Base-by-base conservation (phyloP, 2,113 vertebrate genomes). In the Chaetura pelagica region DNA sequence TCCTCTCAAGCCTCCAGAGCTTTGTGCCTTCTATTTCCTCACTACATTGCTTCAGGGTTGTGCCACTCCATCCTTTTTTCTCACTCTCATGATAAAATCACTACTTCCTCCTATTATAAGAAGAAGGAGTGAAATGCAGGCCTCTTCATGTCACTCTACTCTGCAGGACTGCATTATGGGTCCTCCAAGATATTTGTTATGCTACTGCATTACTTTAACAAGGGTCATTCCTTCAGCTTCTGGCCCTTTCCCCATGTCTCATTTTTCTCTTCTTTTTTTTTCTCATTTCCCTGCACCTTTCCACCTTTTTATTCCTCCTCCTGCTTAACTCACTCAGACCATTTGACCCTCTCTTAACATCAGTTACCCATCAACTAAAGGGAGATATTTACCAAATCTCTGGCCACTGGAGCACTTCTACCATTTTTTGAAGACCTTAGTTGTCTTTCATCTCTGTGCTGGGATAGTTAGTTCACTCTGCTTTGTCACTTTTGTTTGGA, bases 41-140 rank as follows among this genome's bases (percentile, higher is more conserved):
- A 69, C 79, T 77, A 4, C 30, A 42, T 20, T 78, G 71, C 84
- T 86, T 63, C 90, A 30, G 21, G 35, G 83, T 54, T 1, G 15
- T 75, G 81, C 88, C 73, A 75, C 82, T 79, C 92, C 77, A 93
- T 76, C 73, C 57, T 90, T 85, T 95, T 77, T 94, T 74, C 92
- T 90, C 44, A 27, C 72, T 88, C 27, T 38, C 30, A 16, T 49
- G 79, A 72, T 87, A 92, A 95, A 97, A 93, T 74, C 79, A 24
- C 72, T 71, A 15, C 35, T 88, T 84, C 44, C 57, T 90, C 64
- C 35, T 27, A 42, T 52, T 12, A 76, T 64, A 22, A 78, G 62
- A 2, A 59, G 57, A n/a, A 88, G 63, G 24, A 83, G 35, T 77
- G 73, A 81, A 74, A 84, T 6, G 4, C 75, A 90, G 82, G 63